A percentile compares a stretch with the other conserved stretches of the same genome.
These are phyloP conservation scores for Pangasius krempfi DNA, from an alignment of 2,797 vertebrate species.

Conservation along the genomic window DNA sequence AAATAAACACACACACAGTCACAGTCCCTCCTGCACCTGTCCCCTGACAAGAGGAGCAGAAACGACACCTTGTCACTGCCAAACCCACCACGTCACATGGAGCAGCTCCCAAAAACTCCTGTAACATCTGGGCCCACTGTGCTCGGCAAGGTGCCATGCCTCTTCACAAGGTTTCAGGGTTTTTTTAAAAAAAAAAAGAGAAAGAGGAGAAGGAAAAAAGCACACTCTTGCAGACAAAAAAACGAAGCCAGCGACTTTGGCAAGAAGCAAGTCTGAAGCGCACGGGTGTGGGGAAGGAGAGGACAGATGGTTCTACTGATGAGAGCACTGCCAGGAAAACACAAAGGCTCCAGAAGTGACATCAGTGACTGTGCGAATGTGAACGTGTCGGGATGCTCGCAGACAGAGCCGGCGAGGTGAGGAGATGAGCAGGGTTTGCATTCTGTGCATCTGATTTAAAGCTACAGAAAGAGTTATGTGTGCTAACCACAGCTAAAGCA, in stretches of 20 bases:
- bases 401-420: slow-evolving; percentile 29
- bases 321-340: slow-evolving; percentile 89
- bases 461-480: not conserved
- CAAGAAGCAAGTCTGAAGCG: slow-evolving; percentile 84
- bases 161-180: slow-evolving; percentile 93
- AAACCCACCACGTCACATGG: slow-evolving; percentile 62
- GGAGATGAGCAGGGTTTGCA: slow-evolving; percentile 11
- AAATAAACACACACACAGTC: slow-evolving; percentile 27
- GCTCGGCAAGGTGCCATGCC: slow-evolving; percentile 86
- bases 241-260: slow-evolving; percentile 89
- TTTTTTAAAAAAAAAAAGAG: slow-evolving; percentile 76
- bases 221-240: slow-evolving; percentile 53
- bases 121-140: slow-evolving; percentile 84
- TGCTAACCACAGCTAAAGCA: not conserved
- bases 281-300: slow-evolving; percentile 90
- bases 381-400: slow-evolving; percentile 47
- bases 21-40: slow-evolving; percentile 37
- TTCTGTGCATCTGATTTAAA: slow-evolving; percentile 37
- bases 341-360: slow-evolving; percentile 79
- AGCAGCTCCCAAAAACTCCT: slow-evolving; percentile 65
- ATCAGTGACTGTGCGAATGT: slow-evolving; percentile 73
- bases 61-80: slow-evolving; percentile 50
- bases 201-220: slow-evolving; percentile 68
- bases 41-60: slow-evolving; percentile 39
- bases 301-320: slow-evolving; percentile 99